phyloP scores from a whole-genome alignment of 1,140 invertebrate species.

The Hormaphis cornu region DNA sequence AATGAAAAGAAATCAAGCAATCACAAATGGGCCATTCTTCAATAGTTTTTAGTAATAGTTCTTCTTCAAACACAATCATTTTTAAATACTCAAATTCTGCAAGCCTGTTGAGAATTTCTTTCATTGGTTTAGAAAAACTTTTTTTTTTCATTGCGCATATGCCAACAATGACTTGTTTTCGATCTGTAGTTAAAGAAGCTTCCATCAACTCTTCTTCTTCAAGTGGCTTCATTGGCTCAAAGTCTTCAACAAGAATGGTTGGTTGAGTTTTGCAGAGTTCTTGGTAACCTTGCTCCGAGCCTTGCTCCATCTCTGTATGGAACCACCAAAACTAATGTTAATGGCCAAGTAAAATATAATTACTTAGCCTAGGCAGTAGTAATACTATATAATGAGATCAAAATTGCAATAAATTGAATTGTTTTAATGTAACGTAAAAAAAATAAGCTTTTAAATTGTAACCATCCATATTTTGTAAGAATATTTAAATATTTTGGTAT shows the following conservation, averaged over 20 bases:
- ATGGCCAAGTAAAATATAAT: constrained; percentile 20
- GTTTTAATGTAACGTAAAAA: too few species aligned
- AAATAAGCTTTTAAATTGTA: not conserved
- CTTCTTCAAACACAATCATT: constrained; percentile 46
- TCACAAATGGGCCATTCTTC: constrained; percentile 98
- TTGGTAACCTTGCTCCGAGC: constrained; percentile 23
- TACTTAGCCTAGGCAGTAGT: constrained; percentile 21
- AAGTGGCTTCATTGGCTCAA: constrained; percentile 28
- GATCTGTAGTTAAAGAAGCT: constrained; percentile 40
- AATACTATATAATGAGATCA: not conserved
- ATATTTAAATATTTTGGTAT: not conserved
- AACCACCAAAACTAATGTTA: constrained; percentile 31
- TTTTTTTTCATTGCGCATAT: constrained; percentile 99
- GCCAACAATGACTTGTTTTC: constrained; percentile 83
- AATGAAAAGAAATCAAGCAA: constrained; percentile 97
- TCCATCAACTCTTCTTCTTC: constrained; percentile 29
- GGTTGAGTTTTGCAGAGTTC: constrained; percentile 30
- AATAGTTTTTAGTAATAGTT: constrained; percentile 66
- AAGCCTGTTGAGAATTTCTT: constrained; percentile 87
- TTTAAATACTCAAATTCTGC: constrained; percentile 95
- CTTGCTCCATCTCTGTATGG: constrained; percentile 30
- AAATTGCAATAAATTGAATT: not conserved
- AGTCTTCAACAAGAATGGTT: constrained; percentile 28
- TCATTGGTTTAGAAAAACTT: constrained; percentile 96
- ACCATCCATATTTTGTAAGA: not conserved